These are phyloP conservation scores for Rotaria sp. DNA, from an alignment of 2,888 invertebrate genomes.

Conservation along the genomic window DNA sequence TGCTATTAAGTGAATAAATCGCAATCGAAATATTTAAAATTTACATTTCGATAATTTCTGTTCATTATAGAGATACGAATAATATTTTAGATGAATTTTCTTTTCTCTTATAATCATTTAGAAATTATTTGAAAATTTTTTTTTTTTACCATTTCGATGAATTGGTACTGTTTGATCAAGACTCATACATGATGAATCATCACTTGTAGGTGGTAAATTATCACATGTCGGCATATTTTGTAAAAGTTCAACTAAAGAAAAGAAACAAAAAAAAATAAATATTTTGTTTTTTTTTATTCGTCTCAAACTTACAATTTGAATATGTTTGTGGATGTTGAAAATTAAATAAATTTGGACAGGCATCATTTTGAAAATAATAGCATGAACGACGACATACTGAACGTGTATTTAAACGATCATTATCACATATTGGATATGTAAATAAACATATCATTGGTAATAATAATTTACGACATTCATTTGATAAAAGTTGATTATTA, in stretches of 20 bases:
- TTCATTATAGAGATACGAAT: too few relatives aligned
- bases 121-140: too few relatives aligned
- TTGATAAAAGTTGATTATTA: neutral
- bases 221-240: conserved; percentile 14
- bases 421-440: neutral
- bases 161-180: neutral
- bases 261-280: neutral
- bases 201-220: conserved; percentile 6
- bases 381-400: neutral
- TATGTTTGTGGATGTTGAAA: neutral
- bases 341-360: neutral
- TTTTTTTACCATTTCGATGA: neutral
- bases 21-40: too few relatives aligned
- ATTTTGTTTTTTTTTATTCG: neutral
- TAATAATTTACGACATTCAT: neutral
- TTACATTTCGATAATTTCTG: too few relatives aligned
- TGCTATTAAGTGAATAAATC: too few relatives aligned
- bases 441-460: conserved; percentile 11
- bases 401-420: neutral
- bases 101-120: too few relatives aligned
- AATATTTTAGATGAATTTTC: too few relatives aligned
- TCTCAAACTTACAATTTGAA: neutral
- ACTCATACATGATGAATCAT: conserved; percentile 18
- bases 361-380: neutral
- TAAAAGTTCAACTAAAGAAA: neutral